Base-by-base conservation (phyloP, 1,140 invertebrate genomes). In the Lepidostoma basale region DNA sequence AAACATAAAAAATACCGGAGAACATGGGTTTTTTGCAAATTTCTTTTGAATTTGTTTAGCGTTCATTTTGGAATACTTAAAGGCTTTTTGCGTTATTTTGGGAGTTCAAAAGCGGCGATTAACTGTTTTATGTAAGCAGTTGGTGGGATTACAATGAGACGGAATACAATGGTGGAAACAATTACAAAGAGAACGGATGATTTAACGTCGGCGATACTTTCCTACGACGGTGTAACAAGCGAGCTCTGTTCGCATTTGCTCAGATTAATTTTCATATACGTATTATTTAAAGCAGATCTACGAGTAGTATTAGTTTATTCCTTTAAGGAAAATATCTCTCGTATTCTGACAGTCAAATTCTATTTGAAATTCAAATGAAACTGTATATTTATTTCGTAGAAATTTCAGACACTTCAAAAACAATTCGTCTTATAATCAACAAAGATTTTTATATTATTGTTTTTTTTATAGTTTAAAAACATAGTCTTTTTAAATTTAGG, bases 91-190 rank as follows among this genome's bases (percentile, higher is more conserved):
- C 69, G 65, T 71, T 71, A 71, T 63, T 70, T 65, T 68, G 49
- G 60, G 52, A 71, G 59, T 68, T 71, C 65, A 71, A 71, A 71
- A 71, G 69, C 65, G 56, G 64, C 69, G 69, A 71, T 71, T 71
- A 71, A 71, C 69, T 64, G 69, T 67, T 63, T 67, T 59, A 49
- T 52, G 65, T 71, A 67, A 71, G 68, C 69, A 71, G 64, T 71
- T 25, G 28, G 65, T 30, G 54, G 60, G 59, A 49, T 68, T 44
- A 71, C 60, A 71, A 68, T 64, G 67, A 22, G 28, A 28, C 14
- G 44, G 40, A 63, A 36, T 12, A 47, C 44, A 63, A 49, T 63
- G 59, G 30, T 9, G 64, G 56, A 58, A 71, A 66, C 64, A 67
- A 63, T 71, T 71, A 67, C 64, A 67, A 40, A 20, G 40, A 67